These are phyloP conservation scores for Leptodactylus fuscus DNA, from an alignment of 2,113 vertebrate genomes.

Conservation along the genomic window DNA sequence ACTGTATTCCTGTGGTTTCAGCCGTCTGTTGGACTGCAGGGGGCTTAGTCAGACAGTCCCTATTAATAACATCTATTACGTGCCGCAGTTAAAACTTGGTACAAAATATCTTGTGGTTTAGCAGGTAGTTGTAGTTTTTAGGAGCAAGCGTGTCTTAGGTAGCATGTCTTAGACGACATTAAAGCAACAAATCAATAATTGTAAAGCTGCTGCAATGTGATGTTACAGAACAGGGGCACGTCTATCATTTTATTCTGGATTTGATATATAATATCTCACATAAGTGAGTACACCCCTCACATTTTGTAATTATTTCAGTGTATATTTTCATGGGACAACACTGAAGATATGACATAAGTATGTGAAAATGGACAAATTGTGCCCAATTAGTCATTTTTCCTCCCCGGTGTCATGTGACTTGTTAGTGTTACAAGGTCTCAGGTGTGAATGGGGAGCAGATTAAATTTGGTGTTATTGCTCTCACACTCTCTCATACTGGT, in stretches of 20 bases:
- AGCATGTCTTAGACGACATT: background rate
- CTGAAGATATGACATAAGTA: too few relatives aligned
- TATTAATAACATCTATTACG: conserved; percentile 29
- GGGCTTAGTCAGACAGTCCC: conserved; percentile 4
- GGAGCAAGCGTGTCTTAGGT: background rate
- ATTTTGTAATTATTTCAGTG: too few relatives aligned
- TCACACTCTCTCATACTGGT: too few relatives aligned
- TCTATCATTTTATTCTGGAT: background rate
- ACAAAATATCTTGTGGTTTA: background rate
- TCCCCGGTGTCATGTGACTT: too few relatives aligned
- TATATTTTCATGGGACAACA: too few relatives aligned
- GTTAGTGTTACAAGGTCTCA: too few relatives aligned
- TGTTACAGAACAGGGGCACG: background rate
- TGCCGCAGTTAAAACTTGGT: conserved; percentile 23
- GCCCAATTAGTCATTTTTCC: too few relatives aligned
- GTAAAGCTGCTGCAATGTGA: too few relatives aligned
- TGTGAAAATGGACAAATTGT: too few relatives aligned
- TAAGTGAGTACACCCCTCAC: too few relatives aligned
- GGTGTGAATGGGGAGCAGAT: too few relatives aligned
- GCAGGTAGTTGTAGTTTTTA: background rate
- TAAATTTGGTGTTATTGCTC: too few relatives aligned
- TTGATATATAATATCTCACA: background rate
- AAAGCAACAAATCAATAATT: background rate
- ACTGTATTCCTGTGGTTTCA: conserved; percentile 41
- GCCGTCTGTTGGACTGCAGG: conserved; percentile 17